Base-by-base conservation (phyloP, 2,113 vertebrate genomes). In the Egretta garzetta region DNA sequence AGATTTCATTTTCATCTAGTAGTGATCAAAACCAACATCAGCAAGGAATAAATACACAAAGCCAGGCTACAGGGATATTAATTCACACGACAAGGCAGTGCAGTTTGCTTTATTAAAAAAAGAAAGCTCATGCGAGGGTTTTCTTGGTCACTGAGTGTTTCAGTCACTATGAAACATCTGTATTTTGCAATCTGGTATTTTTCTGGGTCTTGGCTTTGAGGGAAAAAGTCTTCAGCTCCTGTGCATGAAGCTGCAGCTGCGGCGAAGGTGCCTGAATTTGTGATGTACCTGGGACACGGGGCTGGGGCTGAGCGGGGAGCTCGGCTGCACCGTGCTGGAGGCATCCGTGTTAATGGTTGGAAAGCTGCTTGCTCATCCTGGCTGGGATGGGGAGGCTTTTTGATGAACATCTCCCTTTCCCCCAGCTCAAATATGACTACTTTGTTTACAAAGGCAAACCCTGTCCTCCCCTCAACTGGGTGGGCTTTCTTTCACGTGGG, bases 21-120 rank as follows among this genome's bases (percentile, higher is more conserved):
- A 95, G 81, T 47, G 85, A 96, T 97, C 93, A 97, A 94, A 97
- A 96, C 43, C 76, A 97, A 93, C 93, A 96, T 83, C 91, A 94
- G 81, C 81, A 91, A 96, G 62, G 90, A 92, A 91, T 80, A 96
- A 96, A 82, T 28, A 89, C 91, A 93, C 66, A 95, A 90, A 90
- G 81, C 67, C 84, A 43, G 45, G 59, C 95, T 90, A 47, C 2
- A 0, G 87, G 70, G 91, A 85, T 87, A 95, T 91, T 93, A 92
- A 80, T 93, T 94, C 95, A 93, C 89, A 96, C 87, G 95, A 96
- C 95, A 93, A 95, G 89, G 55, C 84, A 82, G 74, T 76, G 66
- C 58, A 39, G 56, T 81, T 91, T 77, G 75, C 71, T 91, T 95
- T 95, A 91, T 96, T 96, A 71, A 89, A 94, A 43, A 91, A 86